phyloP scores from a whole-genome alignment of 2,888 invertebrate species.

The Tetheella fluctuosa region DNA sequence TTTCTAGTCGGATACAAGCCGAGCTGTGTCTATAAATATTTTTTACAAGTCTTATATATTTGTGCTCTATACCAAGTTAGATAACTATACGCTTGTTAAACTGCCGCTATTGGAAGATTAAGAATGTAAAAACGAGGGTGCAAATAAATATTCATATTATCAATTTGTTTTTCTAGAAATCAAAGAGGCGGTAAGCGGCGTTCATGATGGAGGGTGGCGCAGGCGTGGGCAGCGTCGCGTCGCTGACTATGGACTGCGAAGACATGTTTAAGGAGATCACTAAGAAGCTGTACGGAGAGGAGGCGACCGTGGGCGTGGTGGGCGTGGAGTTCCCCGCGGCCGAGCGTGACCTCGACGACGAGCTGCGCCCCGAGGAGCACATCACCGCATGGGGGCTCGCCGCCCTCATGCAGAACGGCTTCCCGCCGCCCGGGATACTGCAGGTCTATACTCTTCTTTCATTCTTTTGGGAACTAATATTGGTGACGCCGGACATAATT shows the following conservation, averaged over 20 bases:
- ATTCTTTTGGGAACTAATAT: too few species aligned
- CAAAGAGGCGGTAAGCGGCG: conserved; percentile 39
- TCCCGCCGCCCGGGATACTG: conserved; percentile 86
- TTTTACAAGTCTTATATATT: too few species aligned
- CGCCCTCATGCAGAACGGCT: conserved; percentile 90
- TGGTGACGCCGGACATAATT: too few species aligned
- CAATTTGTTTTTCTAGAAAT: not conserved
- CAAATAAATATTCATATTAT: not conserved
- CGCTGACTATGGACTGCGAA: conserved; percentile 88
- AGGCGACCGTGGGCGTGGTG: conserved; percentile 80
- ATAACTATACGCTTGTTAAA: too few species aligned
- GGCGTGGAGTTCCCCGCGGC: conserved; percentile 78
- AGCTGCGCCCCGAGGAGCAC: conserved; percentile 88
- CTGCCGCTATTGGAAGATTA: too few species aligned
- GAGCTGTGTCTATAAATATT: too few species aligned
- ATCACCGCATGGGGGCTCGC: conserved; percentile 89
- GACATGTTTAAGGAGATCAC: conserved; percentile 97
- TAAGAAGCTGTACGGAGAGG: conserved; percentile 95
- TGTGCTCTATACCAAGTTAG: too few species aligned
- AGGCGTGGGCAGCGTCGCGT: conserved; percentile 70
- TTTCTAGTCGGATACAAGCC: too few species aligned
- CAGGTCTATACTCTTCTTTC: conserved; percentile 43
- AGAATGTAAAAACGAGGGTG: not conserved
- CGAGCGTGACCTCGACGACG: conserved; percentile 79
- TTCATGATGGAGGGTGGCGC: conserved; percentile 78